phyloP scores from a whole-genome alignment of 2,888 invertebrate genomes.

The Alloplasta piceator region DNA sequence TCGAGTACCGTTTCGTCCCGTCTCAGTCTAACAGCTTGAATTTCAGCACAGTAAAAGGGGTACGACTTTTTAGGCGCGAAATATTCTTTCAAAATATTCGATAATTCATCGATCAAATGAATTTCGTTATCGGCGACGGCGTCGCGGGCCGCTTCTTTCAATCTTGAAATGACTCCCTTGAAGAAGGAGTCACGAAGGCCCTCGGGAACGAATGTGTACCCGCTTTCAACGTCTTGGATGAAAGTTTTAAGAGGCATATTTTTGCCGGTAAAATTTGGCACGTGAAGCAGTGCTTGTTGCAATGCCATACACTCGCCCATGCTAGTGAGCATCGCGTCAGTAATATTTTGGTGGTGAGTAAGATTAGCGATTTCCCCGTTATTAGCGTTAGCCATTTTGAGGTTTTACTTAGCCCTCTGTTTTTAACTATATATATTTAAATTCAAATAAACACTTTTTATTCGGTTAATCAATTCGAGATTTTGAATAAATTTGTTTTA shows the following conservation, averaged over 20 bases:
- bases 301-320: too few relatives aligned
- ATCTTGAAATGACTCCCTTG: too few relatives aligned
- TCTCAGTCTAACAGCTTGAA: neutral
- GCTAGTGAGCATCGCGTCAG: slow-evolving; percentile 2
- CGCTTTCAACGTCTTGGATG: slow-evolving; percentile 46
- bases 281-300: too few relatives aligned
- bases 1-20: neutral
- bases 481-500: too few relatives aligned
- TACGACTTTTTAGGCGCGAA: slow-evolving; percentile 7
- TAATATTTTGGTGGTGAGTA: slow-evolving; percentile 25
- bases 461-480: too few relatives aligned
- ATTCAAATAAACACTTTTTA: too few relatives aligned
- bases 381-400: neutral
- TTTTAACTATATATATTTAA: too few relatives aligned
- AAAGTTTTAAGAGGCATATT: slow-evolving; percentile 48
- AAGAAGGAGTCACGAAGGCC: neutral
- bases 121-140: slow-evolving; percentile 15
- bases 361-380: slow-evolving; percentile 12
- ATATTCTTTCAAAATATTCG: slow-evolving; percentile 16
- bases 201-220: slow-evolving; percentile 7
- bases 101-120: neutral
- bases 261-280: slow-evolving; percentile 39
- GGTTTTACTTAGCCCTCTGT: too few relatives aligned
- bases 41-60: neutral
- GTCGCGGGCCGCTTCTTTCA: too few relatives aligned